Conservation (phyloP, 1,140 invertebrate genomes). For the Heliconius melpomene region DNA sequence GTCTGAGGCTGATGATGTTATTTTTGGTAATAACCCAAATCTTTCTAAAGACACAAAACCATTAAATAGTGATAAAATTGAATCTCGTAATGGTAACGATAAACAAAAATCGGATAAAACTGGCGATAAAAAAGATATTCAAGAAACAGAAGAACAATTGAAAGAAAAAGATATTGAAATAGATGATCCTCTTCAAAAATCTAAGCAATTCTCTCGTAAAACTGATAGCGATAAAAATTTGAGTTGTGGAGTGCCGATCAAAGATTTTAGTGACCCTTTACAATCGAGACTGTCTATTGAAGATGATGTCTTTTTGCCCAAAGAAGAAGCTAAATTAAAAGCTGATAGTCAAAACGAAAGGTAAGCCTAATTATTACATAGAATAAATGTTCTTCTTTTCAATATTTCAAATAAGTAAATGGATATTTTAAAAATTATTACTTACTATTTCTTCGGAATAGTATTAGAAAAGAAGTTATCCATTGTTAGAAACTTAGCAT, state of each 20-base stretch:
- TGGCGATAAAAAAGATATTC: slow-evolving; percentile 8
- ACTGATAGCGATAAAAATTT: slow-evolving; percentile 70
- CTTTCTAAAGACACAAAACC: slow-evolving; percentile 1
- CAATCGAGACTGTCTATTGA: slow-evolving; percentile 84
- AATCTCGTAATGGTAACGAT: slow-evolving; percentile 27
- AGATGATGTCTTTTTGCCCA: slow-evolving; percentile 77
- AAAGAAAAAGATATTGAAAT: slow-evolving; percentile 35
- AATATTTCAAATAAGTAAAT: too few species aligned
- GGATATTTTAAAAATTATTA: too few species aligned
- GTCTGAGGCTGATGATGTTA: slow-evolving; percentile 32
- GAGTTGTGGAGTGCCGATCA: slow-evolving; percentile 75
- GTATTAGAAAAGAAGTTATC: too few species aligned
- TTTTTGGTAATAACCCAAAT: slow-evolving; percentile 21
- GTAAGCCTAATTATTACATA: slow-evolving; percentile 41
- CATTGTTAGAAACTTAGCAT: too few species aligned
- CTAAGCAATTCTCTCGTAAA: slow-evolving; percentile 54
- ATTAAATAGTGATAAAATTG: slow-evolving; percentile 26
- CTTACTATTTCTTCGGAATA: too few species aligned
- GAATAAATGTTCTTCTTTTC: too few species aligned
- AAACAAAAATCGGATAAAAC: slow-evolving; percentile 21
- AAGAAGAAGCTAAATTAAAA: slow-evolving; percentile 63
- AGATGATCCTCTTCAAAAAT: slow-evolving; percentile 51
- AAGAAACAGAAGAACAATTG: slow-evolving; percentile 25
- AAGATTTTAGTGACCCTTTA: slow-evolving; percentile 90
- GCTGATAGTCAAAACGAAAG: slow-evolving; percentile 67